Percentiles rank a stretch among this genome's conserved stretches.
phyloP scores from a whole-genome alignment of 1,140 invertebrate genomes.

The Drosophila eugracilis region DNA sequence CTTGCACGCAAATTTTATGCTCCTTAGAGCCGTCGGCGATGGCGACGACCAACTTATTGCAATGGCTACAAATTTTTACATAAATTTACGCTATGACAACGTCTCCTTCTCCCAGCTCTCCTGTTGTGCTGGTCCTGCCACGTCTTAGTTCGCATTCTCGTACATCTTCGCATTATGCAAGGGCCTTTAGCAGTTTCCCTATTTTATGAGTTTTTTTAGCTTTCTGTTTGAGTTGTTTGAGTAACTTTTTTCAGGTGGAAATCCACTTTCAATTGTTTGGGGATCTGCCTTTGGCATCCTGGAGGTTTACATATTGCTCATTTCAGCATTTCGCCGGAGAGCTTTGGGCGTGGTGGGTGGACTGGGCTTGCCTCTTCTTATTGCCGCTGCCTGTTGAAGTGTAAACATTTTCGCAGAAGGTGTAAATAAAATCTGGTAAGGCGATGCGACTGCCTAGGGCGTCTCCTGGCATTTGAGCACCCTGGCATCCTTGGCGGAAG shows the following conservation, averaged over 20 bases:
- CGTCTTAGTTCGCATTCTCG: constrained; percentile 21
- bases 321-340: constrained; percentile 41
- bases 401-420: constrained; percentile 81
- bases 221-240: constrained; percentile 62
- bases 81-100: constrained; percentile 75
- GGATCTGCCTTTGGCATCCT: constrained; percentile 57
- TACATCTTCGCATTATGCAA: constrained; percentile 57
- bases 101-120: background rate
- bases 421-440: constrained; percentile 81
- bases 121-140: background rate
- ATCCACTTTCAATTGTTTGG: constrained; percentile 83
- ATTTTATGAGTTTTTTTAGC: constrained; percentile 67
- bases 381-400: constrained; percentile 72
- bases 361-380: constrained; percentile 21
- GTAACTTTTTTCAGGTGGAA: constrained; percentile 71
- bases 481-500: constrained; percentile 43
- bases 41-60: constrained; percentile 65
- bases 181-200: constrained; percentile 58
- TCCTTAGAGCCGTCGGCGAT: constrained; percentile 24
- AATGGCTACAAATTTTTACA: constrained; percentile 81
- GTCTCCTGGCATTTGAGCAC: constrained; percentile 13
- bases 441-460: constrained; percentile 43
- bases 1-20: constrained; percentile 52
- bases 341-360: constrained; percentile 7
- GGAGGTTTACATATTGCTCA: constrained; percentile 80